Evolutionary conservation across 1,140 invertebrate genomes (phyloP).

Genomic region (Drosophila aff.): DNA sequence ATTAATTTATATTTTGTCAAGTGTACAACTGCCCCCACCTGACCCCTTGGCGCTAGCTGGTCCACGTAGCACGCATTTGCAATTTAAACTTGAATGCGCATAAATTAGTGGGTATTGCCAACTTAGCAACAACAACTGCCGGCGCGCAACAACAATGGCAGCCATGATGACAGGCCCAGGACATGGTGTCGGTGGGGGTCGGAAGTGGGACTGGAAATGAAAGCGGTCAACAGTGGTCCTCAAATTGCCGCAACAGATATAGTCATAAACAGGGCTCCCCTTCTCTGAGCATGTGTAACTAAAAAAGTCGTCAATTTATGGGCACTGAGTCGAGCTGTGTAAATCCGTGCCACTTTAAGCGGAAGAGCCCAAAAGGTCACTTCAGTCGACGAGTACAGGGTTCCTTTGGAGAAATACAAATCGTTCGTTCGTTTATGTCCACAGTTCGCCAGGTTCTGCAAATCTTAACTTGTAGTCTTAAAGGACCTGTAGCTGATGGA

Average conservation of each 20-base stretch:
- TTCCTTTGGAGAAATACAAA: background rate
- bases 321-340: background rate
- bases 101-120: constrained; percentile 78
- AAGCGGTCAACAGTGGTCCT: constrained; percentile 38
- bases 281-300: constrained; percentile 20
- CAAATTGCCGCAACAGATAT: constrained; percentile 41
- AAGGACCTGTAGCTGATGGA: background rate
- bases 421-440: background rate
- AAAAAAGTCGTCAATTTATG: constrained; percentile 32
- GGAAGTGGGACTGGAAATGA: background rate
- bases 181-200: background rate
- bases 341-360: background rate
- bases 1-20: background rate
- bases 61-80: constrained; percentile 72
- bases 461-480: background rate
- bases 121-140: constrained; percentile 53
- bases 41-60: constrained; percentile 17
- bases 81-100: constrained; percentile 81
- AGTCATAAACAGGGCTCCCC: constrained; percentile 13
- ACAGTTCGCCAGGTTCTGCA: background rate
- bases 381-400: background rate
- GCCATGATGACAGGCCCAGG: constrained; percentile 51
- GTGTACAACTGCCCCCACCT: constrained; percentile 7
- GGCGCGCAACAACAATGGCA: constrained; percentile 34
- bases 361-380: background rate